Evolutionary conservation across 1,140 invertebrate genomes (phyloP).

Genomic region (Protaetia brevitarsis): DNA sequence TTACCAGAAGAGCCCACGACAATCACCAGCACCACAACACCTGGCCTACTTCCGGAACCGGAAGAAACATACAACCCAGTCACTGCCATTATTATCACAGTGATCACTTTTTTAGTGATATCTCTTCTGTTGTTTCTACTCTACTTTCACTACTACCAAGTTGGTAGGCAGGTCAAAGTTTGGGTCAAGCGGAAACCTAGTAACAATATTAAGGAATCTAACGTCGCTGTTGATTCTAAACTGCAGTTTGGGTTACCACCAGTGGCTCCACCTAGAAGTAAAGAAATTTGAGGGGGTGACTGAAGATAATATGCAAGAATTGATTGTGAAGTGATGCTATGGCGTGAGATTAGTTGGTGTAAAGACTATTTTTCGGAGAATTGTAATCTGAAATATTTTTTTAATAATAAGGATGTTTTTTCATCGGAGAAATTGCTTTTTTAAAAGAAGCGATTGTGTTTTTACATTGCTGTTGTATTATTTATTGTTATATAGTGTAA

Average conservation of each 20-base stretch:
- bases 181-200: slow-evolving; percentile 38
- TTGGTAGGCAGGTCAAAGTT: slow-evolving; percentile 42
- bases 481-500: too few relatives aligned
- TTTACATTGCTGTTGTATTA: too few relatives aligned
- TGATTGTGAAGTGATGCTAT: background rate
- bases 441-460: too few relatives aligned
- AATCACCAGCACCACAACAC: slow-evolving; percentile 15
- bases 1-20: slow-evolving; percentile 20
- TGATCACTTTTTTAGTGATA: slow-evolving; percentile 47
- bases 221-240: background rate
- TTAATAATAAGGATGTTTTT: too few relatives aligned
- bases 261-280: slow-evolving; percentile 7
- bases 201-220: background rate
- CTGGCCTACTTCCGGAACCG: slow-evolving; percentile 22
- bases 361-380: too few relatives aligned
- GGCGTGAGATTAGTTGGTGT: slow-evolving; percentile 3
- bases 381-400: too few relatives aligned
- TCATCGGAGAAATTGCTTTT: too few relatives aligned
- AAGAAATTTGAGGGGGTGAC: background rate
- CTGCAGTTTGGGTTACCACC: background rate
- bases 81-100: slow-evolving; percentile 39
- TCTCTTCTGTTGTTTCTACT: slow-evolving; percentile 46
- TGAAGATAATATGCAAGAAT: slow-evolving; percentile 20
- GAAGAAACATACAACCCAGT: slow-evolving; percentile 41
- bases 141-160: slow-evolving; percentile 47